A percentile compares a stretch with the other conserved stretches of the same genome.
These are phyloP conservation scores for Harpalus rufipes DNA, from an alignment of 2,888 invertebrate species.

Conservation along the genomic window DNA sequence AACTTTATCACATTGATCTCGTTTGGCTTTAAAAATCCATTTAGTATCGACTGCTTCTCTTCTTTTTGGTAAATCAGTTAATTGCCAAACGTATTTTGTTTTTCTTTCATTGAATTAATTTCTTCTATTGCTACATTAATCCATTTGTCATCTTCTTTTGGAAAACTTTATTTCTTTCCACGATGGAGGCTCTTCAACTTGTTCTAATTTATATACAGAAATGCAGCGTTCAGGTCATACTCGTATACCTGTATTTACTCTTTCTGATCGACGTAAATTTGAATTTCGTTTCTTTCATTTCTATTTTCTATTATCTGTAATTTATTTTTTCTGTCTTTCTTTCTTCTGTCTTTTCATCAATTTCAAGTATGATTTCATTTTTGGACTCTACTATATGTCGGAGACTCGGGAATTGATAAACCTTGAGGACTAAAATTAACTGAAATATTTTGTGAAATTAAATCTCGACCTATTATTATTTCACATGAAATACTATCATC, in stretches of 20 bases:
- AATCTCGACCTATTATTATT: no score
- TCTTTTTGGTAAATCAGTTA: no score
- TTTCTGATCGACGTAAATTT: not conserved
- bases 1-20: no score
- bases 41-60: no score
- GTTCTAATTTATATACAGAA: not conserved
- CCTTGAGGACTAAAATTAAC: no score
- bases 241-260: no score
- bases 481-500: no score
- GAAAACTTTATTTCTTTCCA: not conserved
- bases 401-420: no score
- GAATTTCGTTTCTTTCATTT: not conserved
- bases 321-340: not conserved
- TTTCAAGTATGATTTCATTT: not conserved
- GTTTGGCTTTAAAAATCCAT: no score
- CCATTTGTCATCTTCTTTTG: no score
- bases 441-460: no score
- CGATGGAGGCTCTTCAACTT: not conserved
- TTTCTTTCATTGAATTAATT: not conserved
- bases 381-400: not conserved
- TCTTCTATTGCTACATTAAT: not conserved
- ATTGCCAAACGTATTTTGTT: no score
- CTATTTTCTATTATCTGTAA: not conserved
- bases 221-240: not conserved
- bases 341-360: constrained; percentile 1